Evolutionary conservation across 1,140 invertebrate genomes (phyloP), one percentile per base, ranked within the genome.

Genomic region (Glossosoma conforme): DNA sequence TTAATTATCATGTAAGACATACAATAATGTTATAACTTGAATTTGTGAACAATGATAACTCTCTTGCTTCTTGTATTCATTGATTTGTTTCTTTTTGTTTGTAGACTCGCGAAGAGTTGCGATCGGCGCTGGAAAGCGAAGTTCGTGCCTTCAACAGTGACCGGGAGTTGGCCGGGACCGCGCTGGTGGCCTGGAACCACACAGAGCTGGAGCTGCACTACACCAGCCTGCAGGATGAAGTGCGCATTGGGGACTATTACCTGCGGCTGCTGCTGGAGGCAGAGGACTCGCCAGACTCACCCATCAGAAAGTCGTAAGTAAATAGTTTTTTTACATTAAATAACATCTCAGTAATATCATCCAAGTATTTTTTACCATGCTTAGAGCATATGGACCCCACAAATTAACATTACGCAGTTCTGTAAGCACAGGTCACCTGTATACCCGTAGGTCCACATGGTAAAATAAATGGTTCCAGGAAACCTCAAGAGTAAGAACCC

Each of bases 211-310:
- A 97, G 76, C 84, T 97, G 1, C 82, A 84, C 53, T 99, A 99
- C 75, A 81, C 86, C 60, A 95, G 93, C 65, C 77, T 99, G 30
- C 83, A 86, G 48, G 93, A 98, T 62, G 97, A 99, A 76, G 92
- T 99, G 24, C 93, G 91, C 76, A 97, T 99, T 64, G 96, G 97
- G 20, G 95, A 98, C 71, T 99, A 99, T 75, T 99, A 98, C 68
- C 79, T 99, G 57, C 78, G 96, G 50, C 75, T 99, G 58, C 75
- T 99, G 45, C 74, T 99, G 17, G 94, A 98, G 71, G 91, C 95
- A 71, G 83, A 89, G 63, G 82, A 87, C 62, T 88, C 84, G 66
- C 88, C 88, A 44, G 87, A 90, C 58, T 91, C 85, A 58, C 86
- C 86, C 5, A 93, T 93, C 61, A 82, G 88, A 65, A 85, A 86